Base-by-base conservation (phyloP, 2,888 invertebrate genomes). In the Scrobipalpa atriplicella region DNA sequence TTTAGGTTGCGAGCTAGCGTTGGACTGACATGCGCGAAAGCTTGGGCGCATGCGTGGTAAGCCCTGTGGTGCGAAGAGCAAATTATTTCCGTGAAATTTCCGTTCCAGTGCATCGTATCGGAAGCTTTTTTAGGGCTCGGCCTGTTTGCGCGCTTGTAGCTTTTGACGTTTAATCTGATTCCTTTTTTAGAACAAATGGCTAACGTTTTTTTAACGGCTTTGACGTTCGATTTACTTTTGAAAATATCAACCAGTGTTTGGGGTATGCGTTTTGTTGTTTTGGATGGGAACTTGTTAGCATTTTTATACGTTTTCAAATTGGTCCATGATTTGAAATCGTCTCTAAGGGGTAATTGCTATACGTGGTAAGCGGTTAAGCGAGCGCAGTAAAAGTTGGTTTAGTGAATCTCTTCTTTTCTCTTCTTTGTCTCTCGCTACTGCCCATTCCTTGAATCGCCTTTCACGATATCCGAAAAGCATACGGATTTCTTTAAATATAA, bases 1-100 rank as follows among this genome's bases (percentile, higher is more conserved):
- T 82, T 85, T 80, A 76, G 75, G 75, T 78, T 77, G 75, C 77
- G 78, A 38, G 58, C 38, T 16, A 78, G 81, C 74, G 70, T 68
- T 66, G 68, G 70, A 72, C 69, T 76, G 84, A 75, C 89, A 88
- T 87, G 89, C 90, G 89, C 89, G 81, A 75, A 72, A 72, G 72
- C 13, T 62, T 65, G 60, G 60, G 77, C 86, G 74, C 88, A 81
- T 89, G 90, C 90, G 90, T 77, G 66, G 54, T 79, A 58, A 5
- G 54, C 36, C 39, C 16, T 62, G 61, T 68, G 73, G 71, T 71
- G 70, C 71, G 70, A 71, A 71, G 71, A 71, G 73, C 78, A 78
- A 87, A 90, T 89, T 85, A 88, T 83, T 84, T 77, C 80, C 77
- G 78, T 81, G 81, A 84, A 85, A 87, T 90, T 88, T 90, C 90